These are phyloP conservation scores for Formicarius rufipectus DNA, from an alignment of 2,113 vertebrate genomes.

Conservation along the genomic window DNA sequence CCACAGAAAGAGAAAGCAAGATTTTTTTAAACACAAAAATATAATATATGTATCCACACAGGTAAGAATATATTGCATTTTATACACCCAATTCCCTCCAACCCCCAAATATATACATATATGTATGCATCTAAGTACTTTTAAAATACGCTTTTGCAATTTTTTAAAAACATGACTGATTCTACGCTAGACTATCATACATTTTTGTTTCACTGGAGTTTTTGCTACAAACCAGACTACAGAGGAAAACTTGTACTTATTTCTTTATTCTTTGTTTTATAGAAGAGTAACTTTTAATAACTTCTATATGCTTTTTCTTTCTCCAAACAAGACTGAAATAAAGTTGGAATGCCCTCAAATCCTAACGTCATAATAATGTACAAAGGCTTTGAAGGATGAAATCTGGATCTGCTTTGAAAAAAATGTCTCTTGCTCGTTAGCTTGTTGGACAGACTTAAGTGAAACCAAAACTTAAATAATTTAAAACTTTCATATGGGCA, in stretches of 20 bases:
- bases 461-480: constrained; percentile 23
- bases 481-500: neutral
- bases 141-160: neutral
- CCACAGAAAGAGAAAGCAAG: neutral
- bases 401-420: constrained; percentile 54
- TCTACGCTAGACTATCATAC: neutral
- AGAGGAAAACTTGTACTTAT: neutral
- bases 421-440: neutral
- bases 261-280: constrained; percentile 17
- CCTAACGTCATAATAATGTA: constrained; percentile 1
- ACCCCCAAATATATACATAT: too few species aligned
- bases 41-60: neutral
- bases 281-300: constrained; percentile 34
- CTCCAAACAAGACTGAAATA: constrained; percentile 27
- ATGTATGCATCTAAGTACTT: neutral
- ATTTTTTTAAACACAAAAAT: neutral
- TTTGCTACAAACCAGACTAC: neutral
- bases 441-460: neutral
- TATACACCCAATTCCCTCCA: neutral
- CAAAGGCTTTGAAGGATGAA: neutral
- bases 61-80: neutral
- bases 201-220: neutral
- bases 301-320: constrained; percentile 38
- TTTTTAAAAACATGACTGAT: neutral
- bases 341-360: constrained; percentile 32